These are phyloP conservation scores for Colletes gigas DNA, from an alignment of 1,140 invertebrate genomes.

Conservation along the genomic window DNA sequence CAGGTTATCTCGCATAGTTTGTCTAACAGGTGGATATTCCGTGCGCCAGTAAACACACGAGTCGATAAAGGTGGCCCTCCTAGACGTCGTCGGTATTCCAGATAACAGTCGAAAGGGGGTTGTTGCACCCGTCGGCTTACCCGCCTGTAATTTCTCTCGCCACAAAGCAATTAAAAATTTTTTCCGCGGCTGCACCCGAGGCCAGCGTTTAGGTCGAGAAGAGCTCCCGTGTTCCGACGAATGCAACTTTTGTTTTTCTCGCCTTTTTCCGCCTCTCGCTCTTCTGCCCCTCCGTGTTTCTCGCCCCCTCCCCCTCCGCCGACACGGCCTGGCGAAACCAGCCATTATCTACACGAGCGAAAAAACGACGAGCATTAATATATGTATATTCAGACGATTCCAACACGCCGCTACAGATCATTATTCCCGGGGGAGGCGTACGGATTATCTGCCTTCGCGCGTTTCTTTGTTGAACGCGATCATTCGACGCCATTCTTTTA, in stretches of 20 bases:
- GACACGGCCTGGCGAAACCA: constrained; percentile 47
- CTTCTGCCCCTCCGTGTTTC: neutral
- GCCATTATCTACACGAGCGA: constrained; percentile 59
- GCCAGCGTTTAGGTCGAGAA: constrained; percentile 42
- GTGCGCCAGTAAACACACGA: constrained; percentile 25
- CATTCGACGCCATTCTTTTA: constrained; percentile 16
- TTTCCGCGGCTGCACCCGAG: constrained; percentile 34
- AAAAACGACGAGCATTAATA: constrained; percentile 65
- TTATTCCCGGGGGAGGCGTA: constrained; percentile 36
- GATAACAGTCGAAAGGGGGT: constrained; percentile 39
- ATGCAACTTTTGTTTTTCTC: constrained; percentile 49
- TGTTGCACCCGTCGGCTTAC: constrained; percentile 28
- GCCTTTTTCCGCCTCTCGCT: neutral
- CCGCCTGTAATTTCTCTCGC: constrained; percentile 55
- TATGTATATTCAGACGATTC: constrained; percentile 64
- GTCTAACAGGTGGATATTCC: constrained; percentile 49
- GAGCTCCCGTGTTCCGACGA: constrained; percentile 59
- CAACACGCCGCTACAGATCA: constrained; percentile 44
- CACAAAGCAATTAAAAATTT: constrained; percentile 65
- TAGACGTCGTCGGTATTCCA: constrained; percentile 17
- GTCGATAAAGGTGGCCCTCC: constrained; percentile 31
- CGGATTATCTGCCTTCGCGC: constrained; percentile 38
- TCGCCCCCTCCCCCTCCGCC: constrained; percentile 24
- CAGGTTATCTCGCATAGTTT: constrained; percentile 37
- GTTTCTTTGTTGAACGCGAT: constrained; percentile 27